Percentiles rank a stretch among this genome's conserved stretches.
Conservation (phyloP, 2,113 vertebrate species). For the Epinephelus lanceolatus region DNA sequence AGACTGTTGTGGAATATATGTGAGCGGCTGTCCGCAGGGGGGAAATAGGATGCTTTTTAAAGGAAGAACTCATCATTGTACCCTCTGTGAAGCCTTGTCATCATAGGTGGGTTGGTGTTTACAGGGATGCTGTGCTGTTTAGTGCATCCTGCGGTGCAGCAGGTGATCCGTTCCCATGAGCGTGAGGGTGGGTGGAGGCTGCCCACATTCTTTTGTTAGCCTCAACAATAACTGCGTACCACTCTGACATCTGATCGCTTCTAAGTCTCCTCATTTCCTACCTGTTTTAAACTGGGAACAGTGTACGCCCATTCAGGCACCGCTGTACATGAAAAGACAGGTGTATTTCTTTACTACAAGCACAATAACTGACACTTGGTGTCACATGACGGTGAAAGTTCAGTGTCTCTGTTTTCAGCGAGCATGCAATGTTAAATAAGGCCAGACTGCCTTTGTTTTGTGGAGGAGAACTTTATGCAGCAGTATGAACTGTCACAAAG, state of each 20-base stretch:
- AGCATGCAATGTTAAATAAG: constrained; percentile 29
- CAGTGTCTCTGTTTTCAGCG: constrained; percentile 22
- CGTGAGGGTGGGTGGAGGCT: constrained; percentile 26
- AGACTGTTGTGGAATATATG: constrained; percentile 19
- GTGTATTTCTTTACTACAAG: not conserved
- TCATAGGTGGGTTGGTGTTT: constrained; percentile 10
- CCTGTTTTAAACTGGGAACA: constrained; percentile 35
- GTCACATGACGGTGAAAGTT: constrained; percentile 54
- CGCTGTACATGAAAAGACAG: constrained; percentile 34
- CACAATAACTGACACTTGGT: constrained; percentile 51
- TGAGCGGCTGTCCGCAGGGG: not conserved
- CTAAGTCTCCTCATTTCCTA: constrained; percentile 43
- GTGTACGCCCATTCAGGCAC: constrained; percentile 31
- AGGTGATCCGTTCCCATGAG: constrained; percentile 59
- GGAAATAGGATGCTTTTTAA: not conserved
- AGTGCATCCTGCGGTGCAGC: constrained; percentile 29
- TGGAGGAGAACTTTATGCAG: constrained; percentile 17
- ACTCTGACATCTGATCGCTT: constrained; percentile 63
- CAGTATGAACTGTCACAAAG: not conserved
- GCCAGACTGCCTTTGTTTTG: constrained; percentile 22
- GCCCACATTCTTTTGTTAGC: constrained; percentile 66
- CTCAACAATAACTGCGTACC: constrained; percentile 54
- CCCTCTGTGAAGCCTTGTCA: constrained; percentile 3
- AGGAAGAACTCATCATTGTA: not conserved
- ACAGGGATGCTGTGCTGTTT: constrained; percentile 23